Conservation (phyloP, 1,140 invertebrate genomes). For the Drosophila nasuta region DNA sequence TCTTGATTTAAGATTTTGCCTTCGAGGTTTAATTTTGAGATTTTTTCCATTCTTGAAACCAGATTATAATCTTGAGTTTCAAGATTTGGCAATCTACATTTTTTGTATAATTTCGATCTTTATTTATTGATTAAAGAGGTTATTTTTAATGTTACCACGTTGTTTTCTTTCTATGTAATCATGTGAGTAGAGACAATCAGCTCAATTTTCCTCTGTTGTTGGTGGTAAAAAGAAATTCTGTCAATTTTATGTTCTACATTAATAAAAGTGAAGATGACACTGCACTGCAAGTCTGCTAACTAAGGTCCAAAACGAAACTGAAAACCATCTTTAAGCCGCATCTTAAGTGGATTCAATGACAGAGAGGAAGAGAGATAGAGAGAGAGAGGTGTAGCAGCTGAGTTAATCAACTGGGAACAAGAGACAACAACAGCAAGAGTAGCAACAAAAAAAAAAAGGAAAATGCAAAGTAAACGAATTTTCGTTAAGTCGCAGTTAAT, state of each 20-base stretch:
- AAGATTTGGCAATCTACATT: too few relatives aligned
- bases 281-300: not conserved
- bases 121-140: too few relatives aligned
- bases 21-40: too few relatives aligned
- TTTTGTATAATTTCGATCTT: too few relatives aligned
- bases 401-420: constrained; percentile 40
- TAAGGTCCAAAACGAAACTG: constrained; percentile 16
- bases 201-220: not conserved
- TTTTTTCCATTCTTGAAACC: too few relatives aligned
- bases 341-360: constrained; percentile 28
- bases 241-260: not conserved
- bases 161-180: too few relatives aligned
- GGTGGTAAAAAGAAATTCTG: not conserved
- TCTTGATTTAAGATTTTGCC: too few relatives aligned
- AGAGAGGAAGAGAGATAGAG: not conserved
- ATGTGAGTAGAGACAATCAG: too few relatives aligned
- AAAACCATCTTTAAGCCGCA: constrained; percentile 18
- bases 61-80: too few relatives aligned
- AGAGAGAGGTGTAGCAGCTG: not conserved
- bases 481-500: constrained; percentile 52
- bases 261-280: not conserved
- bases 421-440: not conserved
- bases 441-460: not conserved
- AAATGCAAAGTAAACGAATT: constrained; percentile 44
- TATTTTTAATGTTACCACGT: too few relatives aligned